These are phyloP conservation scores for Laspeyria flexula DNA, from an alignment of 2,888 invertebrate genomes.

Conservation along the genomic window DNA sequence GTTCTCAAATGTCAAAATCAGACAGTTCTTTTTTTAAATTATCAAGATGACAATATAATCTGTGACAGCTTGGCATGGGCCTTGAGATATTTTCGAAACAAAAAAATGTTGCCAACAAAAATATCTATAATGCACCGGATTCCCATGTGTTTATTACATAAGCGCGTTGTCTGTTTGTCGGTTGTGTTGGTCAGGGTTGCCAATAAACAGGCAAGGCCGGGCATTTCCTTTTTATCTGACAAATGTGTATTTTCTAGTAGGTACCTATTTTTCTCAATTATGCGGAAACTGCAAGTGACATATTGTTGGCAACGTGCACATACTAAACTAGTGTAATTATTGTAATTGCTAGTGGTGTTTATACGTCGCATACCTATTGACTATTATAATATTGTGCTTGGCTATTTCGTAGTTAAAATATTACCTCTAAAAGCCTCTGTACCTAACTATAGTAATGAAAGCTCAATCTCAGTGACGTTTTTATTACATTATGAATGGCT, in stretches of 20 bases:
- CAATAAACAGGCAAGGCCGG: constrained; percentile 30
- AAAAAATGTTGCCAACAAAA: constrained; percentile 24
- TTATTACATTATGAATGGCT: too few species aligned
- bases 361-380: too few species aligned
- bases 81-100: constrained; percentile 2
- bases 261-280: constrained; percentile 22
- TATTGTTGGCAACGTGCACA: neutral
- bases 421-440: too few species aligned
- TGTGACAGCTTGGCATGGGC: neutral
- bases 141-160: constrained; percentile 20
- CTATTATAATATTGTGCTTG: too few species aligned
- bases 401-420: too few species aligned
- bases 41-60: neutral
- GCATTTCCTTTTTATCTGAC: constrained; percentile 38
- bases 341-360: too few species aligned
- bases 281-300: constrained; percentile 13
- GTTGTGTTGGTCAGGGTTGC: constrained; percentile 31
- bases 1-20: neutral
- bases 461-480: too few species aligned
- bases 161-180: constrained; percentile 2
- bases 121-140: constrained; percentile 13
- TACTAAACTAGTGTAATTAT: neutral
- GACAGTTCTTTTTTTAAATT: neutral
- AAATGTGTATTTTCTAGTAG: constrained; percentile 17
- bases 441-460: too few species aligned